phyloP scores from a whole-genome alignment of 2,888 invertebrate genomes.

The Noctua pronuba region DNA sequence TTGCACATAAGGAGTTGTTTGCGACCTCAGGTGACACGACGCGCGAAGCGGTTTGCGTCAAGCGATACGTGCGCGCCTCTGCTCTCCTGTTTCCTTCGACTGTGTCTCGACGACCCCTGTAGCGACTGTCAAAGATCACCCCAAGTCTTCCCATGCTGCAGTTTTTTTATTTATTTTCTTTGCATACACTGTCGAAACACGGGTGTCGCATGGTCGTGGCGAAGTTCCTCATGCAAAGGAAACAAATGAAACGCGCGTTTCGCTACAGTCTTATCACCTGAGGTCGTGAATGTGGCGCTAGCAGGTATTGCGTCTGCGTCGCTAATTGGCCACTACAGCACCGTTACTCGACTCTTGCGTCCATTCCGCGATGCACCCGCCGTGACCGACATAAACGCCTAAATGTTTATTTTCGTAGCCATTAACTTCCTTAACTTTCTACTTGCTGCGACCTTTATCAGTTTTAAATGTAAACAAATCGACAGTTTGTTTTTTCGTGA shows the following conservation, averaged over 20 bases:
- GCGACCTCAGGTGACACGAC: neutral
- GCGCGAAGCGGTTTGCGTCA: neutral
- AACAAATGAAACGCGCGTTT: neutral
- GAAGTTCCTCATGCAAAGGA: neutral
- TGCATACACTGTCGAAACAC: neutral
- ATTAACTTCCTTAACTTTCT: conserved; percentile 73
- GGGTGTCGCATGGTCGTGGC: neutral
- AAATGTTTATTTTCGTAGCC: conserved; percentile 73
- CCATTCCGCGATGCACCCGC: conserved; percentile 55
- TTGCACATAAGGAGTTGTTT: conserved; percentile 18
- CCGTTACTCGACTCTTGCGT: conserved; percentile 69
- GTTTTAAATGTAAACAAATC: conserved; percentile 46
- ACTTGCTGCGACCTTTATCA: conserved; percentile 51
- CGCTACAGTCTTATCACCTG: too few species aligned
- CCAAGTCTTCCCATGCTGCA: neutral
- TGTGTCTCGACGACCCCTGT: neutral
- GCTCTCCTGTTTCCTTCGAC: neutral
- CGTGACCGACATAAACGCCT: conserved; percentile 71
- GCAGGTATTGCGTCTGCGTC: conserved; percentile 39
- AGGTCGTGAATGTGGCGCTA: neutral
- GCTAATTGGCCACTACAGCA: conserved; percentile 72
- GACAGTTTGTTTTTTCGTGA: neutral
- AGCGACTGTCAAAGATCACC: neutral
- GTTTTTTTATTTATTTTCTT: neutral
- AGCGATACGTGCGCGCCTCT: neutral